Percentiles rank a stretch among this genome's conserved stretches.
These are phyloP conservation scores for Macrophya alboannulata DNA, from an alignment of 2,888 invertebrate genomes.

Conservation along the genomic window DNA sequence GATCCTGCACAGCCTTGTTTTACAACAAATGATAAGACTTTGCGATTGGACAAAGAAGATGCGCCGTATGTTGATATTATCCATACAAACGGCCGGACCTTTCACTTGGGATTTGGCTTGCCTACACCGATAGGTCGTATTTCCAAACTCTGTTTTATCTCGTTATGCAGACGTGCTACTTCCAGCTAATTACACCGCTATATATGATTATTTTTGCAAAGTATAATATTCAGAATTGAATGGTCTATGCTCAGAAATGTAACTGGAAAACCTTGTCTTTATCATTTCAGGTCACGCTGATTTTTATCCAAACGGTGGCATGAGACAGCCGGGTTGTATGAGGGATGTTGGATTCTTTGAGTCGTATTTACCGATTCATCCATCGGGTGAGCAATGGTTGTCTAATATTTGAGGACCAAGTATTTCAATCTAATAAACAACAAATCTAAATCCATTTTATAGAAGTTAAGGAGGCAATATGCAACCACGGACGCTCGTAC, in stretches of 20 bases:
- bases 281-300: slow-evolving; percentile 83
- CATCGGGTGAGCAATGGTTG: slow-evolving; percentile 76
- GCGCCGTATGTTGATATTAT: slow-evolving; percentile 85
- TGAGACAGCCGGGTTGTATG: slow-evolving; percentile 85
- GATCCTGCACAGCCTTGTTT: slow-evolving; percentile 87
- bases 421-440: background rate
- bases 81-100: slow-evolving; percentile 84
- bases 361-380: slow-evolving; percentile 77
- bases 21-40: slow-evolving; percentile 78
- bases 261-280: background rate
- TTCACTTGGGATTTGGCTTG: slow-evolving; percentile 83
- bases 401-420: background rate
- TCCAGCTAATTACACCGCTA: background rate
- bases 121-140: slow-evolving; percentile 82
- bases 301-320: slow-evolving; percentile 87
- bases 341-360: slow-evolving; percentile 76
- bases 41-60: slow-evolving; percentile 82
- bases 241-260: background rate
- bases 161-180: background rate
- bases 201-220: background rate
- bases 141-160: background rate
- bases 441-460: slow-evolving; percentile 63
- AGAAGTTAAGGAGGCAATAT: slow-evolving; percentile 83
- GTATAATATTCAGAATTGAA: background rate
- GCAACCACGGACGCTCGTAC: slow-evolving; percentile 85